Evolutionary conservation across 2,888 invertebrate species (phyloP).

Genomic region (Sesia bembeciformis): DNA sequence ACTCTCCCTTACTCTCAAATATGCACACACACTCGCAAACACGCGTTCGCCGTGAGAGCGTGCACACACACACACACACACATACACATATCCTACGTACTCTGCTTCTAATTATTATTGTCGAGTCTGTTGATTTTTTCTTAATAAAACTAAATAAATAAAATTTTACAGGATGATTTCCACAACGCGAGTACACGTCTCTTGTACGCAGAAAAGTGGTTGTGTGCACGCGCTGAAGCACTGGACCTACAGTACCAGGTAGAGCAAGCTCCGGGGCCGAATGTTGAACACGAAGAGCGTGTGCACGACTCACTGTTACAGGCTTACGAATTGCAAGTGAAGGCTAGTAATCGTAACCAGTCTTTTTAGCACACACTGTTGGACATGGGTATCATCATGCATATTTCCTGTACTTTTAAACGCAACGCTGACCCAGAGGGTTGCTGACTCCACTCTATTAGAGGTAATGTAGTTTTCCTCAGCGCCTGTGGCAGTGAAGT

Average conservation of each 20-base stretch:
- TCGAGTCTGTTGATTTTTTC: no score
- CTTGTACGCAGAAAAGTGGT: constrained; percentile 51
- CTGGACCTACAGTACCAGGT: constrained; percentile 27
- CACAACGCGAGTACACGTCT: constrained; percentile 43
- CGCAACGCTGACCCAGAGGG: no score
- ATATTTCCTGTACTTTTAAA: no score
- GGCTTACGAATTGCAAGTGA: constrained; percentile 44
- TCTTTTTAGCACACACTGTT: no score
- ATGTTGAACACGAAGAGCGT: constrained; percentile 37
- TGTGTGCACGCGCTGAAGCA: constrained; percentile 43
- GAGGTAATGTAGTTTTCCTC: no score
- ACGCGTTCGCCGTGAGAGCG: no score
- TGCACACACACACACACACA: not conserved
- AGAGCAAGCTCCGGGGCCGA: constrained; percentile 23
- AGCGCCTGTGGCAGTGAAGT: no score
- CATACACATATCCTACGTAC: not conserved
- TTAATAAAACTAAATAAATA: not conserved
- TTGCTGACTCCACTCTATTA: no score
- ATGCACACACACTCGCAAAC: no score
- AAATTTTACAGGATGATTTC: constrained; percentile 27
- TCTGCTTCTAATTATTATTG: not conserved
- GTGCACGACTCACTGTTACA: constrained; percentile 44
- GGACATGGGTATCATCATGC: no score
- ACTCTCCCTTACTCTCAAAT: no score
- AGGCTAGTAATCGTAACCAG: constrained; percentile 19